Base-by-base conservation (phyloP, 2,113 vertebrate species). In the Indicator maculatus region DNA sequence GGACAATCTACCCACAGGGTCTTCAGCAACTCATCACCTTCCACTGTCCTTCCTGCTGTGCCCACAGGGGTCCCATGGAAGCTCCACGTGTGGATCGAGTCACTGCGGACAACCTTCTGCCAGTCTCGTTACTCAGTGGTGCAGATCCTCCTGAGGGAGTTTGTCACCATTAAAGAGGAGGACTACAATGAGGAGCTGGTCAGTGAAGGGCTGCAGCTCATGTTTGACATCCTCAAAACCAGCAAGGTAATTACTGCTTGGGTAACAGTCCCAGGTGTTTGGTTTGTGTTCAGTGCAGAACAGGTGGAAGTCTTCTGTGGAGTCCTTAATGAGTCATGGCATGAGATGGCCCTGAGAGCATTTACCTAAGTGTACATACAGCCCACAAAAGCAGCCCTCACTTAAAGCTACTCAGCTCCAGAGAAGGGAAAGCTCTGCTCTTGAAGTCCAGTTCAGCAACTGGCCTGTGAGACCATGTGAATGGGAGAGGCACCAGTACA, bases 61-160 rank as follows among this genome's bases (percentile, higher is more conserved):
- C 21, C 26, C 73, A 3, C 96, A 99, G 99, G 99, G 9, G 98
- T 99, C 13, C 98, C 99, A 5, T 99, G 99, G 99, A 99, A 99
- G 93, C 98, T 99, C 21, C 99, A 99, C 0, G 98, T 99, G 75
- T 99, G 99, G 99, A 98, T 99, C 11, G 99, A 99, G 93, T 99
- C 99, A 1, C 98, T 99, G 6, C 97, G 98, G 64, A 99, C 98
- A 11, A 98, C 99, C 52, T 99, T 99, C 97, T 98, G 97, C 73
- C 99, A 99, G 97, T 99, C 98, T 3, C 97, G 99, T 45, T 98
- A 98, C 38, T 98, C 98, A 0, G 98, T 99, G 21, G 98, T 98
- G 9, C 98, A 99, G 81, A 98, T 97, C 19, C 98, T 99, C 41
- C 97, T 99, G 52, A 92, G 98, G 88, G 99, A 99, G 89, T 99